Base-by-base conservation (phyloP, 2,888 invertebrate species). In the Chrysomela aeneicollis region DNA sequence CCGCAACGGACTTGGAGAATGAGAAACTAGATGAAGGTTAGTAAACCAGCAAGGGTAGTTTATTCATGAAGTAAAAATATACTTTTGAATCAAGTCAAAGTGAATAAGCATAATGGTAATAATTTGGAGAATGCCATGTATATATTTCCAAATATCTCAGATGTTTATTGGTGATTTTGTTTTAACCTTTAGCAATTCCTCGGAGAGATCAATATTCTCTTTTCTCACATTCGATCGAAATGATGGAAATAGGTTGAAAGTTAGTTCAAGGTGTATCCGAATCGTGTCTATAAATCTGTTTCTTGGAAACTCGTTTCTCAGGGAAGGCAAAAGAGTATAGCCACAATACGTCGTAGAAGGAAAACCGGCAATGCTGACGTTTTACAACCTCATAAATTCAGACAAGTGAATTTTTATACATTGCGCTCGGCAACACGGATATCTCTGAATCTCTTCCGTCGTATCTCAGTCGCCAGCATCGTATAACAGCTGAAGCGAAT, bases 11-110 rank as follows among this genome's bases (percentile, higher is more conserved):
- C 42, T 57, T 72, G 18, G 75, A 76, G 59, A 78, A 78, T 57
- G 77, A 78, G 59, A 75, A 76, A 73, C 70, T 78, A 61, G 76
- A 78, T 70, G 69, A 73, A 78, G 77, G 77, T 77, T 60, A 74
- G 74, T 69, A 10, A n/a, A 42, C 4, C 6, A 26, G 26, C n/a
- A n/a, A n/a, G n/a, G n/a, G n/a, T n/a, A n/a, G n/a, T n/a, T n/a
- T n/a, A n/a, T n/a, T n/a, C n/a, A n/a, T n/a, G n/a, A n/a, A n/a
- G n/a, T n/a, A n/a, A n/a, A n/a, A n/a, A n/a, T n/a, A n/a, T n/a
- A n/a, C n/a, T n/a, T n/a, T n/a, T n/a, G n/a, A n/a, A n/a, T n/a
- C n/a, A n/a, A n/a, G n/a, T n/a, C n/a, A n/a, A n/a, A n/a, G n/a
- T n/a, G n/a, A n/a, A n/a, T n/a, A n/a, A n/a, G n/a, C n/a, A n/a